These are phyloP conservation scores for Caenorhabditis angaria DNA, from an alignment of 2,888 invertebrate genomes.

Conservation along the genomic window DNA sequence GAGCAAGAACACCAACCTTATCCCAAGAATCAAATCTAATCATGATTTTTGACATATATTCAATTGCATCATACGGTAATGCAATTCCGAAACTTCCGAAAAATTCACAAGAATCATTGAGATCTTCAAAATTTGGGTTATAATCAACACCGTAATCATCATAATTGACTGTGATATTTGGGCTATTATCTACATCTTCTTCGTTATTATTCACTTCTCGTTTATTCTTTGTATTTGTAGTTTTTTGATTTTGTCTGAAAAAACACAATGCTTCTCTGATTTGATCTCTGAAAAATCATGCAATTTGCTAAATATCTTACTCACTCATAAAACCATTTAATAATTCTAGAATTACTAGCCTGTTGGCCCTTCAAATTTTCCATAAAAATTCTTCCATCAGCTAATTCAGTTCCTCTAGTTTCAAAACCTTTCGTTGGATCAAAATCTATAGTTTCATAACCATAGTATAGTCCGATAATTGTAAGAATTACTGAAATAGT, in stretches of 20 bases:
- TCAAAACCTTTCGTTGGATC: conserved; percentile 58
- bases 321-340: conserved; percentile 37
- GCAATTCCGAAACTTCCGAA: conserved; percentile 41
- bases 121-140: conserved; percentile 44
- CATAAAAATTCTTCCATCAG: conserved; percentile 42
- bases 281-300: background rate
- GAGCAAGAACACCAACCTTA: conserved; percentile 41
- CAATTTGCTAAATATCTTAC: background rate
- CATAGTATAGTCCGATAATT: conserved; percentile 25
- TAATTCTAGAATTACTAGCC: conserved; percentile 23
- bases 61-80: conserved; percentile 43
- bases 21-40: conserved; percentile 51
- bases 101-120: conserved; percentile 49
- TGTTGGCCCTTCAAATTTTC: conserved; percentile 35
- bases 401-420: conserved; percentile 47
- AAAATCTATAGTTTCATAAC: conserved; percentile 43
- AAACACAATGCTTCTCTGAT: background rate
- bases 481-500: conserved; percentile 35
- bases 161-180: conserved; percentile 42
- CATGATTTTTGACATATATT: conserved; percentile 48
- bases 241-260: conserved; percentile 18
- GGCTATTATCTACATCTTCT: conserved; percentile 17
- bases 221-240: conserved; percentile 5
- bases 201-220: conserved; percentile 9
- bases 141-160: conserved; percentile 55